Conservation (phyloP, 2,797 vertebrate species). For the Mormyrops attenuatus region DNA sequence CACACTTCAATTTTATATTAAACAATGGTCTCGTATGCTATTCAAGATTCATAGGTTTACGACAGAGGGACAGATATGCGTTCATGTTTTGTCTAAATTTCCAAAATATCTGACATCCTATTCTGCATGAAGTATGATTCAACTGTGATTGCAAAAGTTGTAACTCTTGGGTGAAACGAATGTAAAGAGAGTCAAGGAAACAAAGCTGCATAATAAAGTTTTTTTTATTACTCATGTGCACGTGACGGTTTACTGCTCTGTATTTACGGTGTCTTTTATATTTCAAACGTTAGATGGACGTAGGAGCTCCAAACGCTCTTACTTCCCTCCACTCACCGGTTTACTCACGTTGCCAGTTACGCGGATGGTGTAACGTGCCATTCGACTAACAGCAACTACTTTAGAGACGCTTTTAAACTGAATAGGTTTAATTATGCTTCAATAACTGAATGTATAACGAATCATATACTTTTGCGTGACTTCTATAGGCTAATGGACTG, state of each 20-base stretch:
- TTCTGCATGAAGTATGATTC: neutral
- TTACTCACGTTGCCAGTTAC: neutral
- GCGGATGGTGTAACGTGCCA: neutral
- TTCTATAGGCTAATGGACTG: neutral
- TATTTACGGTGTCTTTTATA: neutral
- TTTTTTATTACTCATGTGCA: neutral
- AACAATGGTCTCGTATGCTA: neutral
- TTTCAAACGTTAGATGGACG: neutral
- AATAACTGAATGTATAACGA: neutral
- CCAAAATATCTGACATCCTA: neutral
- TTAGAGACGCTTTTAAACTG: neutral
- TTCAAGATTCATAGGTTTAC: neutral
- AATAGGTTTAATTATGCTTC: neutral
- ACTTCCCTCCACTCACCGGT: neutral
- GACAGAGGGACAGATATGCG: neutral
- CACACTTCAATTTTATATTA: neutral
- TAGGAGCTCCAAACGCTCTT: neutral
- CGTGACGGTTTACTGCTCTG: neutral
- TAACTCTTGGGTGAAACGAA: neutral
- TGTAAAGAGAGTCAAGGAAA: neutral
- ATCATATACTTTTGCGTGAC: neutral
- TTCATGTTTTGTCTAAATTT: neutral
- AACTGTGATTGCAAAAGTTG: neutral
- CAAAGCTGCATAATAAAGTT: constrained; percentile 13
- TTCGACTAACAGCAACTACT: neutral